phyloP scores from a whole-genome alignment of 2,113 vertebrate species.

The Xiphorhynchus elegans region DNA sequence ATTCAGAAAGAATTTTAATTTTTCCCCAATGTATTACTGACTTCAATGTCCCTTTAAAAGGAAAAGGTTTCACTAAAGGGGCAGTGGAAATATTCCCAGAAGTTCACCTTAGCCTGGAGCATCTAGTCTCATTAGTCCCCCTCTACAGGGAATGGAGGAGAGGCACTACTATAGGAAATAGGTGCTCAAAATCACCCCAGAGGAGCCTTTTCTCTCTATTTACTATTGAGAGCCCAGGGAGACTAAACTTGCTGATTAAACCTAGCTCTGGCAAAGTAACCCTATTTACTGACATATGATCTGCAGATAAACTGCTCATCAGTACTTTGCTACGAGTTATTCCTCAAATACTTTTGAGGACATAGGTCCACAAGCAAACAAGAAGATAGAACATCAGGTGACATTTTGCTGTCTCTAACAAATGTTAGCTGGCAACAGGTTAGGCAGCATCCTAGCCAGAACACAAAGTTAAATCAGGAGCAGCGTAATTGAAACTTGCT shows the following conservation, averaged over 20 bases:
- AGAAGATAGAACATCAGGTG: not conserved
- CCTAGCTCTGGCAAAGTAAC: not conserved
- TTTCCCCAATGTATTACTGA: not conserved
- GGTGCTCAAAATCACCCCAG: not conserved
- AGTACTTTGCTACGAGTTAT: accelerated
- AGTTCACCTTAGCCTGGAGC: slow-evolving; percentile 11
- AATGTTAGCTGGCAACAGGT: not conserved
- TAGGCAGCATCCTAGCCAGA: not conserved
- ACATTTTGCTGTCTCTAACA: accelerated
- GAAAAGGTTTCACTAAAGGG: not conserved
- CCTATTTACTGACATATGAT: not conserved
- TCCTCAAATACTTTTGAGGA: not conserved
- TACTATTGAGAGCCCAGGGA: not conserved
- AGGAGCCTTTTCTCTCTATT: slow-evolving; percentile 27
- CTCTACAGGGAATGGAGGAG: not conserved
- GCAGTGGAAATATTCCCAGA: slow-evolving; percentile 26
- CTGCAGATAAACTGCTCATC: not conserved
- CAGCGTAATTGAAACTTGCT: not conserved
- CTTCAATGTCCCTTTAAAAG: slow-evolving; percentile 21
- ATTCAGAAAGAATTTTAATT: not conserved
- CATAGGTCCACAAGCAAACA: accelerated
- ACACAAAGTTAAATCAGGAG: not conserved
- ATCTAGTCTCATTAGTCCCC: not conserved
- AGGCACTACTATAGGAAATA: not conserved
- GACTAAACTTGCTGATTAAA: not conserved